Base-by-base conservation (phyloP, 2,113 vertebrate species). In the Pyxicephalus adspersus region DNA sequence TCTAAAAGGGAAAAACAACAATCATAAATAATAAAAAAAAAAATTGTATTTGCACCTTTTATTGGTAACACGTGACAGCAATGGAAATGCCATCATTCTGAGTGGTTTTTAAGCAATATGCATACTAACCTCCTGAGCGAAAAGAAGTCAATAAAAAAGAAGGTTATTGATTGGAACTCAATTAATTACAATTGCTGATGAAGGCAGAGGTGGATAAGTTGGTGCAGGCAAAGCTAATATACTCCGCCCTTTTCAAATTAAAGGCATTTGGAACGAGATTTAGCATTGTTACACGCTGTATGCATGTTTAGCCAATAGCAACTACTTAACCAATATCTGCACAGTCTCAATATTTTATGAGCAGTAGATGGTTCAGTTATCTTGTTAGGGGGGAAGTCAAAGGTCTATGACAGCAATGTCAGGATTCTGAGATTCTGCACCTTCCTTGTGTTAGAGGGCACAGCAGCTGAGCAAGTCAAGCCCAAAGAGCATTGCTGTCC, bases 161-260 rank as follows among this genome's bases (percentile, higher is more conserved):
- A 75, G 63, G 51, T 29, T 82, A 82, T 82, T 82, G 80, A 82
- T 82, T 75, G 66, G 31, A 29, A 52, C 70, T 82, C 80, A 57
- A 75, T 82, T 82, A 82, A 75, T 82, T 82, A 82, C 71, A 82
- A 72, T 81, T 81, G 79, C 60, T 66, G 71, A 82, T 82, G 75
- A 82, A 82, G 54, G 52, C 52, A 75, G 80, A 74, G 71, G 80
- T 65, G 80, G 71, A 65, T 66, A 75, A 75, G 75, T 75, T 54
- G 80, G 75, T 57, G 52, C 22, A 31, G 63, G 51, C 34, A 64
- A 25, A 15, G 52, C 80, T 82, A 82, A 82, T 82, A 57, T 82
- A 82, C 80, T 74, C 58, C 60, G 52, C 70, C 79, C 66, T 55
- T 65, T 55, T 9, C 61, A n/a, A 81, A 57, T 54, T 26, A 64